These are phyloP conservation scores for Achatina immaculata DNA, from an alignment of 1,140 invertebrate species.

Conservation along the genomic window DNA sequence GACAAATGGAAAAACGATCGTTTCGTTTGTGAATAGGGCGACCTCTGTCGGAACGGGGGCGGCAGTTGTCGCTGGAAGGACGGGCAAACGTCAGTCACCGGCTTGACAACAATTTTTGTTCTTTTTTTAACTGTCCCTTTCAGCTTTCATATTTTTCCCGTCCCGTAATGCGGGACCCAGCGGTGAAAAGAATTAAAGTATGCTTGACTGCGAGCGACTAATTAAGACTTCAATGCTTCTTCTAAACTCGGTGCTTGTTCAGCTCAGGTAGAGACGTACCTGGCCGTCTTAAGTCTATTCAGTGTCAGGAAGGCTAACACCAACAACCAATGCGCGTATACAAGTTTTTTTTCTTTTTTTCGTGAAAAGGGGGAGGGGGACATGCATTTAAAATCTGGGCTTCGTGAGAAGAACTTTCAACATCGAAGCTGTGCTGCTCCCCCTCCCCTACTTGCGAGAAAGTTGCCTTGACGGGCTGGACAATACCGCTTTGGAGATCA, in stretches of 20 bases:
- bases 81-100: neutral
- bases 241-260: conserved; percentile 1
- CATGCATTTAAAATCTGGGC: too few relatives aligned
- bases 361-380: too few relatives aligned
- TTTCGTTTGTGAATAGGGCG: conserved; percentile 4
- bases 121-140: neutral
- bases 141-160: neutral
- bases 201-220: conserved; percentile 6
- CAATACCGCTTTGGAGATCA: too few relatives aligned
- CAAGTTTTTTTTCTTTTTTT: too few relatives aligned
- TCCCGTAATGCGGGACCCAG: neutral
- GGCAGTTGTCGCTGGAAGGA: neutral
- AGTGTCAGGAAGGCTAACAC: neutral
- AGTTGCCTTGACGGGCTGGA: too few relatives aligned
- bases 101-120: neutral
- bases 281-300: neutral
- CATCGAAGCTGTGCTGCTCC: too few relatives aligned
- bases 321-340: neutral
- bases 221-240: neutral
- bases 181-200: neutral
- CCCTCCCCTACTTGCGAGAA: too few relatives aligned
- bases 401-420: too few relatives aligned
- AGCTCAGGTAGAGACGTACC: neutral
- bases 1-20: conserved; percentile 20
- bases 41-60: neutral